A percentile compares a stretch with the other conserved stretches of the same genome.
Conservation (phyloP, 1,140 invertebrate genomes). For the Camponotus pennsylvanicus region DNA sequence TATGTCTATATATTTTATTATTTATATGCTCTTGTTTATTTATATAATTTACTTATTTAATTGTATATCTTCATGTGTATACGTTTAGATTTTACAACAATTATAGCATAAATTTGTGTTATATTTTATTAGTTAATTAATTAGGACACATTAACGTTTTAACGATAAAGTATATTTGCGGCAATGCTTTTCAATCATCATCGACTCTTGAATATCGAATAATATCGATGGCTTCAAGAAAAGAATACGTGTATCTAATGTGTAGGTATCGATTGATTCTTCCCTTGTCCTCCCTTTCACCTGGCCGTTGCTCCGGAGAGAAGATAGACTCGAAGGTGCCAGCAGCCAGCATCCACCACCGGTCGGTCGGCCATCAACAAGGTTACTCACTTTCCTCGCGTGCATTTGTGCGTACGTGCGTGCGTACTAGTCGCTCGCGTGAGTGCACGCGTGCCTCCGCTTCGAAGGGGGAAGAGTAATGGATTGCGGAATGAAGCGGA, state of each 20-base stretch:
- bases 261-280: constrained; percentile 51
- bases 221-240: constrained; percentile 29
- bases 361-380: constrained; percentile 64
- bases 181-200: background rate
- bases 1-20: background rate
- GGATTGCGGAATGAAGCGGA: constrained; percentile 24
- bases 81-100: background rate
- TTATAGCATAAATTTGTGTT: background rate
- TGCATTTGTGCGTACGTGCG: constrained; percentile 7
- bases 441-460: constrained; percentile 43
- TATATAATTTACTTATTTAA: background rate
- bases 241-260: constrained; percentile 33
- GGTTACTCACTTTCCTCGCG: constrained; percentile 78
- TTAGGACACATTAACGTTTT: background rate
- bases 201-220: constrained; percentile 23
- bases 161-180: background rate
- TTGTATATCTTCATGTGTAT: background rate
- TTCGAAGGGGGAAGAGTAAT: constrained; percentile 46
- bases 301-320: constrained; percentile 52
- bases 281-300: constrained; percentile 66
- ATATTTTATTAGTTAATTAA: background rate
- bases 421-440: constrained; percentile 26
- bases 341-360: constrained; percentile 59
- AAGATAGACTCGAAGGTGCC: constrained; percentile 70
- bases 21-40: background rate